Evolutionary conservation across 2,888 invertebrate genomes (phyloP), one percentile per base, ranked within the genome.

Genomic region (Protonemura montana): DNA sequence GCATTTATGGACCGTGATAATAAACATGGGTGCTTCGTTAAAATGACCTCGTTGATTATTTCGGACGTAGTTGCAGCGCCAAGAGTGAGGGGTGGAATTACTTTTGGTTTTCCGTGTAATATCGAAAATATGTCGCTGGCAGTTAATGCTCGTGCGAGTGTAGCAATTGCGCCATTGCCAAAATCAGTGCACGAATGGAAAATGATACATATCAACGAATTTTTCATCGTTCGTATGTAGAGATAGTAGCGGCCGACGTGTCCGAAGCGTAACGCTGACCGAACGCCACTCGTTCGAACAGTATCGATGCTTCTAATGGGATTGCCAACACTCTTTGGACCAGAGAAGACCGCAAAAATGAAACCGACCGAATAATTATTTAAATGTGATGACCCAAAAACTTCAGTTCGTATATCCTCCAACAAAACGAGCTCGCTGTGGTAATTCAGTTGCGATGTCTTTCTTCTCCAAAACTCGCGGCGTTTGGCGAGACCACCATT

Each of bases 1-100:
- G 59, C 59, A 59, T 59, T 59, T 59, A 59, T 59, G 59, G 59
- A 59, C 59, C 59, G 59, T 59, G 59, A 59, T 59, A 59, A 59
- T 59, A 59, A 59, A 59, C 59, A 59, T 59, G 59, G 59, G 59
- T 59, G 59, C 59, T 59, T 59, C 59, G 59, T 59, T 59, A 59
- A 59, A 59, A 59, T 59, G 59, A 59, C 59, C 59, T 59, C 59
- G 59, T 59, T 59, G 59, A 59, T 59, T 59, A 59, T 59, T 59
- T 10, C 59, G 59, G 59, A 59, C 21, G 59, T 59, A 59, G 16
- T 21, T 21, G 41, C 59, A 21, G 6, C 16, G 59, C 59, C 1
- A 13, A 59, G 59, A 35, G 35, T 35, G 59, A 59, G 59, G 41
- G 59, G 59, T 59, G 59, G 59, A 59, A 59, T 59, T 16, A 59